phyloP scores from a whole-genome alignment of 2,113 vertebrate genomes.

The Sus scrofa region T2T-Sscrofa CM000813.6:78374501-78375000 shows the following conservation, averaged over 20 bases:
- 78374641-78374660: neutral
- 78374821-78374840: neutral
- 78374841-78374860: no score
- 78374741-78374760: slow-evolving; percentile 50
- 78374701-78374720: no score
- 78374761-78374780: slow-evolving; percentile 52
- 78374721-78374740: slow-evolving; percentile 57
- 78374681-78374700: slow-evolving; percentile 57
- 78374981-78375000: slow-evolving; percentile 28
- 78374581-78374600: neutral
- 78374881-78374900: no score
- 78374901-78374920: accelerated
- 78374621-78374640: neutral
- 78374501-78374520: neutral
- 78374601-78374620: neutral
- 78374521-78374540: neutral
- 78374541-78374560: neutral
- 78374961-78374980: no score
- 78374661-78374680: slow-evolving; percentile 32
- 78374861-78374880: no score
- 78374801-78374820: slow-evolving; percentile 11
- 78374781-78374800: slow-evolving; percentile 40
- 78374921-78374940: neutral
- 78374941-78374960: no score
- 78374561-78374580: neutral